Conservation (phyloP, 1,140 invertebrate genomes). For the Drosophila rhopaloa region DNA sequence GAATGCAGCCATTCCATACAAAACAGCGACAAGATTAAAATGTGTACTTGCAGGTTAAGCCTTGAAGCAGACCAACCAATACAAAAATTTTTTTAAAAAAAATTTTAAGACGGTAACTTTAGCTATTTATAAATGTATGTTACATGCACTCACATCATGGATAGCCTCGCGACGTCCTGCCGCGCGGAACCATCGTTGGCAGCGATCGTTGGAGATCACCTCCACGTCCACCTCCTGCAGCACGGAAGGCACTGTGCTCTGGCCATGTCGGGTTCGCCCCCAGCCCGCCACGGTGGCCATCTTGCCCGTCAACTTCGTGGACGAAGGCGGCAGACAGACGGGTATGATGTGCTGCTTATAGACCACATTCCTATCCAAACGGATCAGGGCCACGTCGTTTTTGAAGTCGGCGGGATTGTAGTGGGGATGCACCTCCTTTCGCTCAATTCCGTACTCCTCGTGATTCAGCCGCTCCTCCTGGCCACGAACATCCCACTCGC, state of each 20-base stretch:
- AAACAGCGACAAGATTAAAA: too few relatives aligned
- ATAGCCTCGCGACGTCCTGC: conserved; percentile 95
- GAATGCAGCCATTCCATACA: too few relatives aligned
- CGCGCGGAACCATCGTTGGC: conserved; percentile 95
- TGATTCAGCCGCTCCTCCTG: conserved; percentile 92
- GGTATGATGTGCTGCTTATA: conserved; percentile 96
- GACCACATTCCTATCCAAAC: conserved; percentile 90
- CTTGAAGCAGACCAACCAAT: too few relatives aligned
- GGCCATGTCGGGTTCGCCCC: conserved; percentile 94
- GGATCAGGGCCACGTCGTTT: conserved; percentile 95
- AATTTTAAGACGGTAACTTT: too few relatives aligned
- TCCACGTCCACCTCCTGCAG: conserved; percentile 92
- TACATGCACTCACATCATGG: conserved; percentile 93
- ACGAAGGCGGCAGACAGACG: conserved; percentile 90
- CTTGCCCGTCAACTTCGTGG: conserved; percentile 91
- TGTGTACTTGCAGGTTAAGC: too few relatives aligned
- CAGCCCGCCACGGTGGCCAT: conserved; percentile 95
- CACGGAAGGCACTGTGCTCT: conserved; percentile 91
- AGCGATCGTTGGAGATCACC: conserved; percentile 96
- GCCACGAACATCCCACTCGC: conserved; percentile 96
- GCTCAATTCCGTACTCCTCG: conserved; percentile 94
- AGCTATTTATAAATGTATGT: too few relatives aligned
- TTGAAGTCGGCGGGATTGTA: conserved; percentile 95
- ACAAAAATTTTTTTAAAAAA: too few relatives aligned
- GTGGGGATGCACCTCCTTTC: conserved; percentile 95